Percentiles rank a stretch among this genome's conserved stretches.
Conservation (phyloP, 1,140 invertebrate species). For the Eriocheir sinensis region DNA sequence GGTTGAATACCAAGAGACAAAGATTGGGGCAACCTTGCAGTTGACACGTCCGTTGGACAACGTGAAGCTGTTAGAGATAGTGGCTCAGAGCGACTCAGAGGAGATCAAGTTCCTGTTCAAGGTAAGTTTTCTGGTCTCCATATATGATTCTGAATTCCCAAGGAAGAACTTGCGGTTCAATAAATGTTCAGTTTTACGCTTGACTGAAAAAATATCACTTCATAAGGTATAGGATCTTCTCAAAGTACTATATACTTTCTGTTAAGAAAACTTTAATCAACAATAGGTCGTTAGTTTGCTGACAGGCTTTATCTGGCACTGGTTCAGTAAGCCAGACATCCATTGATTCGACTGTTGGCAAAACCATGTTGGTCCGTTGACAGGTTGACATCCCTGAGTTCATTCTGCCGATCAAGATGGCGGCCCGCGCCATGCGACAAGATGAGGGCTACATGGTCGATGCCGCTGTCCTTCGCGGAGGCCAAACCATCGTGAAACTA, state of each 20-base stretch:
- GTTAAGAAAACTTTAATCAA: not conserved
- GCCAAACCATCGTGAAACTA: not conserved
- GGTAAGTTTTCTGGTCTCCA: not conserved
- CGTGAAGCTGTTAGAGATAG: not conserved
- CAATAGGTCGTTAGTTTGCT: not conserved
- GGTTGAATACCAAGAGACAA: not conserved
- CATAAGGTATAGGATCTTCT: not conserved
- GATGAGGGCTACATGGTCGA: slow-evolving; percentile 7
- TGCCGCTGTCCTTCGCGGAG: not conserved
- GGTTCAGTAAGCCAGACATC: no score
- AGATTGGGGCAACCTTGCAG: not conserved
- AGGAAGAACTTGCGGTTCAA: not conserved
- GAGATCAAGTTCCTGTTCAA: not conserved
- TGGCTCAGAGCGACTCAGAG: not conserved
- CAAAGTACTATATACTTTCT: not conserved
- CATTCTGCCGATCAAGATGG: slow-evolving; percentile 43
- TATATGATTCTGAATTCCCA: not conserved
- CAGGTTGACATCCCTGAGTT: slow-evolving; percentile 36
- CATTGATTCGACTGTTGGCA: no score
- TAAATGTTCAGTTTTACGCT: not conserved
- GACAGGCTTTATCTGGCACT: not conserved
- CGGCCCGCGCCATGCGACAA: not conserved
- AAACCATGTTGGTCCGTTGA: not conserved
- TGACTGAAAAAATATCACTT: not conserved
- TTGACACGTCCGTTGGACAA: not conserved